Base-by-base conservation (phyloP, 2,888 invertebrate genomes). In the Volucella bombylans region DNA sequence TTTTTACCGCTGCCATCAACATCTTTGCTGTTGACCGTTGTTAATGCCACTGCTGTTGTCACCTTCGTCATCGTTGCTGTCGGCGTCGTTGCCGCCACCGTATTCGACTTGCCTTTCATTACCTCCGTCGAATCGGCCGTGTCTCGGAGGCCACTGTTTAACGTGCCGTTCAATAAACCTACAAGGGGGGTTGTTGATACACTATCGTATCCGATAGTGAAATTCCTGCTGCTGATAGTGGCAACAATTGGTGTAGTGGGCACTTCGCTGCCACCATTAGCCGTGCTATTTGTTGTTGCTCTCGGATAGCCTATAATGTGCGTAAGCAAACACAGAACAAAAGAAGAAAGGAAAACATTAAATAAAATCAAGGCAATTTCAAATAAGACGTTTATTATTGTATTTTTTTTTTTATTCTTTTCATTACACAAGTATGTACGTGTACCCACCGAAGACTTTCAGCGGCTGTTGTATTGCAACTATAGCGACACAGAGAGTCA, bases 211-310 rank as follows among this genome's bases (percentile, higher is more conserved):
- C 62, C 67, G 76, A 80, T 85, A 85, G 71, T 67, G 45, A 67
- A 71, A 76, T 80, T 83, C 54, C 23, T 82, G 54, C 68, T 72
- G 41, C 71, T 80, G 80, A 80, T 85, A 71, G 83, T 80, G 67
- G 47, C 64, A 59, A 72, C 62, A 54, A 52, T 71, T 55, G 80
- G 55, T 52, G 64, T 15, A 76, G 72, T 68, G 23, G 72, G 59
- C 38, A 85, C 39, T 67, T 80, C 65, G 47, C 71, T 82, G 10
- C 11, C 47, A 39, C 57, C 67, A 15, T 69, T 83, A 11, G 67
- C 50, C 18, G 71, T 73, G 8, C n/a, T 67, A 47, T 54, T 41
- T 57, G 73, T 65, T 72, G 83, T 72, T 67, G 76, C 49, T 64
- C 76, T 68, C 52, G 85, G 85, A 81, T 59, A 85, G 68, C 85